Percentiles rank a stretch among this genome's conserved stretches.
Conservation (phyloP, 2,888 invertebrate genomes). For the Erebia aethiops region DNA sequence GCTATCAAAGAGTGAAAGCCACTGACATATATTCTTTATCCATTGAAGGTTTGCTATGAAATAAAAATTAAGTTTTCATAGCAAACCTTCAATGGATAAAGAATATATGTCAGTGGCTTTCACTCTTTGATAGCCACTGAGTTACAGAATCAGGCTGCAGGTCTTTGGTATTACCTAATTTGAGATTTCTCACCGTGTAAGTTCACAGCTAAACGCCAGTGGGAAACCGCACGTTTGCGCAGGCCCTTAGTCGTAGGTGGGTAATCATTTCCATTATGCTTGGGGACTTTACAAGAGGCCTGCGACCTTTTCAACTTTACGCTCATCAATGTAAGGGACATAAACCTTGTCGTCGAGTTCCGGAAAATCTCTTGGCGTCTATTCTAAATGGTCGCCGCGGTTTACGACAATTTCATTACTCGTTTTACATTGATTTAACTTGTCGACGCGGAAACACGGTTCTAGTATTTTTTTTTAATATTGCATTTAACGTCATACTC, state of each 20-base stretch:
- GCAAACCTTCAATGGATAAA: too few relatives aligned
- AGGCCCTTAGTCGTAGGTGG: conserved; percentile 17
- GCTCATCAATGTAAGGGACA: conserved; percentile 72
- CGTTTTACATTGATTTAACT: conserved; percentile 49
- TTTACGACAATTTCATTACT: conserved; percentile 67
- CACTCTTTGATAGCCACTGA: too few relatives aligned
- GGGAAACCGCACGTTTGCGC: background rate
- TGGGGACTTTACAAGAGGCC: conserved; percentile 38
- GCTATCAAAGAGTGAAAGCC: too few relatives aligned
- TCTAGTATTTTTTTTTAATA: too few relatives aligned
- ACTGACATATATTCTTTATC: too few relatives aligned
- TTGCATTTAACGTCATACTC: background rate
- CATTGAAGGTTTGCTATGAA: too few relatives aligned
- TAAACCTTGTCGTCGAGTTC: conserved; percentile 65
- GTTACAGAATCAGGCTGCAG: too few relatives aligned
- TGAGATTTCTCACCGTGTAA: background rate
- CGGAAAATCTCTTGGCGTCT: conserved; percentile 61
- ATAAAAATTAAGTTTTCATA: too few relatives aligned
- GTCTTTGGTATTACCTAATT: too few relatives aligned
- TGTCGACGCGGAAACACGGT: conserved; percentile 53
- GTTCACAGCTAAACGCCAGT: background rate
- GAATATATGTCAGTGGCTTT: too few relatives aligned
- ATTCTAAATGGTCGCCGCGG: conserved; percentile 47
- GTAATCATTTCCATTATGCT: conserved; percentile 38
- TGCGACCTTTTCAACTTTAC: conserved; percentile 57